These are phyloP conservation scores for Shinisaurus crocodilurus DNA, from an alignment of 2,113 vertebrate genomes.

Conservation along the genomic window DNA sequence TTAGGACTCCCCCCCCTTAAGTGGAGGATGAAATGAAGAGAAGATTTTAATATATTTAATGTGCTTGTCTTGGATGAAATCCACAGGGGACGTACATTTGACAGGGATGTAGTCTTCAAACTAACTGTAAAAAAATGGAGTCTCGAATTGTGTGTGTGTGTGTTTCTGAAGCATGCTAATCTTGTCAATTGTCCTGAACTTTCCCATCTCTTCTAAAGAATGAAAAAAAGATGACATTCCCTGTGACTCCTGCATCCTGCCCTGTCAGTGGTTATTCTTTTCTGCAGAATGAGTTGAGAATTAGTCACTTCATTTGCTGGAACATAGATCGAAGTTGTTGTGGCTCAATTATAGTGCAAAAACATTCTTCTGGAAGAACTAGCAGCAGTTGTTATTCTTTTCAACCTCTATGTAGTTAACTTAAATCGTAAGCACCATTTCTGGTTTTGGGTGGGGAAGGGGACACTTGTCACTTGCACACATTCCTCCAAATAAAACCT, in stretches of 20 bases:
- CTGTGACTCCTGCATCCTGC: neutral
- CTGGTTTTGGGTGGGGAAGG: slow-evolving; percentile 36
- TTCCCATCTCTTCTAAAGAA: neutral
- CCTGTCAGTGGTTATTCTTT: neutral
- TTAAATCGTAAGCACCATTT: neutral
- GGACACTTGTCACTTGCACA: slow-evolving; percentile 27
- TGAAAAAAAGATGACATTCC: slow-evolving; percentile 1
- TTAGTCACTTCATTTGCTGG: slow-evolving; percentile 15
- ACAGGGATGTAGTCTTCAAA: neutral
- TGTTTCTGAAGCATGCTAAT: neutral
- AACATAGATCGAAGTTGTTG: slow-evolving; percentile 63
- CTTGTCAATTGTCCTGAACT: neutral
- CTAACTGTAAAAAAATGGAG: neutral
- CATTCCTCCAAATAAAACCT: slow-evolving; percentile 41
- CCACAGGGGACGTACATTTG: neutral
- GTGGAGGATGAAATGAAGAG: slow-evolving; percentile 11
- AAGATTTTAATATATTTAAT: slow-evolving; percentile 42
- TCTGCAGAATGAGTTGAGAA: slow-evolving; percentile 11
- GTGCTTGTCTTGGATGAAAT: slow-evolving; percentile 36
- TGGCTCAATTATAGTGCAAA: neutral
- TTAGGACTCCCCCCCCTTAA: slow-evolving; percentile 17
- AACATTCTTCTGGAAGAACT: slow-evolving; percentile 36
- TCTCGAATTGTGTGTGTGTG: neutral
- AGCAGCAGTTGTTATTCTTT: neutral
- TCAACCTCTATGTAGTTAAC: neutral